Conservation (phyloP, 2,113 vertebrate genomes). For the Melanocharis versteri region DNA sequence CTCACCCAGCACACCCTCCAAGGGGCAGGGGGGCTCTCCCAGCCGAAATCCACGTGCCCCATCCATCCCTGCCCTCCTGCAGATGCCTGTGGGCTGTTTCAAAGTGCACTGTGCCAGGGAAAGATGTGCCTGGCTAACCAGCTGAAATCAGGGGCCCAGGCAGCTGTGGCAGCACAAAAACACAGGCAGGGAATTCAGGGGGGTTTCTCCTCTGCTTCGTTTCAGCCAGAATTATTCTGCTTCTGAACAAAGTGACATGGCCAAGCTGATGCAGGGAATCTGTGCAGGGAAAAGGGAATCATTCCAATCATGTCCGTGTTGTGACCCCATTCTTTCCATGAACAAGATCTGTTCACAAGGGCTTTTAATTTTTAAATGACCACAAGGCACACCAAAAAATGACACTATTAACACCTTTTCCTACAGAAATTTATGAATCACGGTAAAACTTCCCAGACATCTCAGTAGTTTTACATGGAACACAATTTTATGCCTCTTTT, state of each 20-base stretch:
- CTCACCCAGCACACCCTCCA: not conserved
- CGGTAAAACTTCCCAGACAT: constrained; percentile 28
- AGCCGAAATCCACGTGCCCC: not conserved
- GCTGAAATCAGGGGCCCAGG: not conserved
- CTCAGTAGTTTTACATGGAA: constrained; percentile 20
- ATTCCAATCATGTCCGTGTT: not conserved
- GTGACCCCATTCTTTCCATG: not conserved
- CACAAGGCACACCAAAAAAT: not conserved
- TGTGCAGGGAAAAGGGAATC: not conserved
- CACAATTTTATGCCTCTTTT: constrained; percentile 53
- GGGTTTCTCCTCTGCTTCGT: not conserved
- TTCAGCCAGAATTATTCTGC: not conserved
- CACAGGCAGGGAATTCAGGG: not conserved
- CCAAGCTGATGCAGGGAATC: not conserved
- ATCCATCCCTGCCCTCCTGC: not conserved
- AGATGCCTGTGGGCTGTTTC: accelerated
- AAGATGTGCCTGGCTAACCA: not conserved
- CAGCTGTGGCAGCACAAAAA: not conserved
- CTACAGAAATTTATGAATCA: not conserved
- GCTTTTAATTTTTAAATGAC: not conserved
- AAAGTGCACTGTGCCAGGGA: not conserved
- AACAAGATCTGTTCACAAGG: not conserved
- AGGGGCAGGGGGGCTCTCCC: not conserved
- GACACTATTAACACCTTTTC: not conserved
- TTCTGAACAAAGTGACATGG: not conserved